phyloP scores from a whole-genome alignment of 1,140 invertebrate species.

The Euura saliciscinereae region DNA sequence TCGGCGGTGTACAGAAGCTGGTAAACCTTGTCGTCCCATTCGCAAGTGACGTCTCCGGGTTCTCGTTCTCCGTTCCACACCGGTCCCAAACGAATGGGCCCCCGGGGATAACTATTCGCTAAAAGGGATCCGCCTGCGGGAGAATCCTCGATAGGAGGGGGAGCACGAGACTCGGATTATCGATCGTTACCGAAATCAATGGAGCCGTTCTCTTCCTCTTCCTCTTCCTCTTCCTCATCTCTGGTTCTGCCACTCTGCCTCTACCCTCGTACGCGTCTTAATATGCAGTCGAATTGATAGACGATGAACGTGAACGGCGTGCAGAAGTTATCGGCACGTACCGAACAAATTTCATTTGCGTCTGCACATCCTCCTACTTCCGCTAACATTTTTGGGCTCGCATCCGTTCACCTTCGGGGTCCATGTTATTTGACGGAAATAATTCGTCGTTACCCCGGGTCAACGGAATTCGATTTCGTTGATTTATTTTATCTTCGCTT shows the following conservation, averaged over 20 bases:
- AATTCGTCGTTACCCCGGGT: no score
- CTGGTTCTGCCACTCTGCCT: no score
- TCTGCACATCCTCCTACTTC: background rate
- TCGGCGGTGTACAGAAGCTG: background rate
- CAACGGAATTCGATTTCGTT: no score
- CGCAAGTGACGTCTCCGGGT: background rate
- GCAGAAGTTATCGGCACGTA: background rate
- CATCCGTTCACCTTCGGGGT: no score
- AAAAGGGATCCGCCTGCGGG: background rate
- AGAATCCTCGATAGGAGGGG: background rate
- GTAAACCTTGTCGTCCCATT: no score
- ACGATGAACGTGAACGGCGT: slow-evolving; percentile 1
- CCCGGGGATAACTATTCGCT: background rate
- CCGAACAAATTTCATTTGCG: slow-evolving; percentile 5
- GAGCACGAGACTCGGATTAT: background rate
- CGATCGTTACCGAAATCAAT: background rate
- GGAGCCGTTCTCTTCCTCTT: background rate
- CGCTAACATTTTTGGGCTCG: no score
- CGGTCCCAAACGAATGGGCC: background rate
- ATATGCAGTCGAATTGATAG: slow-evolving; percentile 5
- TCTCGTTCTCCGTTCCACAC: background rate
- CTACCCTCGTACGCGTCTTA: background rate
- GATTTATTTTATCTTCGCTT: no score
- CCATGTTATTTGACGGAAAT: no score
- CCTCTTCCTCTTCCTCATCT: no score